A percentile compares a stretch with the other conserved stretches of the same genome.
Conservation (phyloP, 2,888 invertebrate genomes). For the Koerneria pararmatus region DNA sequence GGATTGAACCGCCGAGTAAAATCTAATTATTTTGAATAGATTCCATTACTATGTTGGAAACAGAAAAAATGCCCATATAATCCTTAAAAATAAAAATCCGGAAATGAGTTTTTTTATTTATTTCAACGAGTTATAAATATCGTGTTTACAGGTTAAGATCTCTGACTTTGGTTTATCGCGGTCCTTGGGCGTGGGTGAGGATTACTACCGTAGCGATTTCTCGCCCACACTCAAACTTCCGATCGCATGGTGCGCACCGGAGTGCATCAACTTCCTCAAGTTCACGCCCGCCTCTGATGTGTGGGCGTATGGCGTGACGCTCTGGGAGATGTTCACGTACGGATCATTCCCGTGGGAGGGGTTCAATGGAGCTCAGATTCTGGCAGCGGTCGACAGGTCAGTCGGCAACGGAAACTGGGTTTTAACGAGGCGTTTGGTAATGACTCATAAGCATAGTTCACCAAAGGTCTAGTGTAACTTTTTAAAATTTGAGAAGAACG, state of each 20-base stretch:
- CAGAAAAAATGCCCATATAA: too few relatives aligned
- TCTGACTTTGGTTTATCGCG: conserved; percentile 94
- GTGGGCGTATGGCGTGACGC: conserved; percentile 95
- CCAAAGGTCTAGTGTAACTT: conserved; percentile 83
- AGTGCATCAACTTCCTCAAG: conserved; percentile 88
- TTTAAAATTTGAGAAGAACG: too few relatives aligned
- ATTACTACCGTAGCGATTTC: conserved; percentile 97
- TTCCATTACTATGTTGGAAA: too few relatives aligned
- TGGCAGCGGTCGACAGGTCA: conserved; percentile 89
- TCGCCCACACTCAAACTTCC: conserved; percentile 93
- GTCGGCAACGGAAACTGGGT: conserved; percentile 64
- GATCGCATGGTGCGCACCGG: conserved; percentile 97
- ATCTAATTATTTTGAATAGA: too few relatives aligned
- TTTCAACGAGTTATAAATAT: too few relatives aligned
- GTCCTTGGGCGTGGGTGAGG: conserved; percentile 91
- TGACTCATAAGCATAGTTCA: conserved; percentile 77
- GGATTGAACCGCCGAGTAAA: too few relatives aligned
- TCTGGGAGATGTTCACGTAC: conserved; percentile 99
- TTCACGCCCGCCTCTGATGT: conserved; percentile 96
- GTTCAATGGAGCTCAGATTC: conserved; percentile 83
- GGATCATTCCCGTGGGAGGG: conserved; percentile 98
- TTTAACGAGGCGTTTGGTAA: conserved; percentile 25
- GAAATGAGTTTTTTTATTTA: too few relatives aligned
- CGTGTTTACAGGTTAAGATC: conserved; percentile 74
- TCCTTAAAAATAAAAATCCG: too few relatives aligned